These are phyloP conservation scores for Ectobius pallidus DNA, from an alignment of 2,888 invertebrate genomes.

Conservation along the genomic window DNA sequence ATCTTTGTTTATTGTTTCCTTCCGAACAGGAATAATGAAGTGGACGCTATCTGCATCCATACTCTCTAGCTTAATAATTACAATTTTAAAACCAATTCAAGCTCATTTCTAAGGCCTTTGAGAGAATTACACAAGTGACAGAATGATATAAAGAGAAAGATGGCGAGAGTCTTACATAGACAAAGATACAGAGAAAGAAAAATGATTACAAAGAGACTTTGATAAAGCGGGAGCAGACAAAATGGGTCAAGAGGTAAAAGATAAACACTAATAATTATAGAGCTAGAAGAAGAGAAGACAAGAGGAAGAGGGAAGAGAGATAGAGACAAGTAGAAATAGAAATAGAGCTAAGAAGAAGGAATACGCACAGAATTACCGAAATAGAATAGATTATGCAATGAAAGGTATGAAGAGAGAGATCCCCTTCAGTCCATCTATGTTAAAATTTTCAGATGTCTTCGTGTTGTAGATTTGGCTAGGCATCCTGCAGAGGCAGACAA, in stretches of 20 bases:
- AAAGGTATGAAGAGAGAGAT: not conserved
- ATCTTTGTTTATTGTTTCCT: too few species aligned
- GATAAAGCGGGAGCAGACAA: not conserved
- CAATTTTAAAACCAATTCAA: too few species aligned
- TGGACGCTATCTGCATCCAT: too few species aligned
- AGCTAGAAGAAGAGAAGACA: not conserved
- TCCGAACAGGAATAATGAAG: too few species aligned
- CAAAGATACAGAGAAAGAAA: not conserved
- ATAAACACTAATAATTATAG: not conserved
- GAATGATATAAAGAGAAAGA: not conserved
- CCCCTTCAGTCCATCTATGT: too few species aligned
- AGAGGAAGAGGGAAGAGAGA: not conserved
- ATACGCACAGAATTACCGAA: not conserved
- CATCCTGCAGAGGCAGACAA: too few species aligned
- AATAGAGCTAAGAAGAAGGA: not conserved
- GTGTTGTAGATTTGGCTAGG: too few species aligned
- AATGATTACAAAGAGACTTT: not conserved
- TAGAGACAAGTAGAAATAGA: not conserved
- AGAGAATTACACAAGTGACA: not conserved
- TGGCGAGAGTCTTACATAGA: not conserved
- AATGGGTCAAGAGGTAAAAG: not conserved
- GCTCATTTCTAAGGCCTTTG: too few species aligned
- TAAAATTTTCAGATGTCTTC: too few species aligned
- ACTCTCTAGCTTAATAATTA: too few species aligned
- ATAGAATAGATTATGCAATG: not conserved